Percentiles rank a stretch among this genome's conserved stretches.
These are phyloP conservation scores for Watsonalla cultraria DNA, from an alignment of 2,888 invertebrate genomes.

Conservation along the genomic window DNA sequence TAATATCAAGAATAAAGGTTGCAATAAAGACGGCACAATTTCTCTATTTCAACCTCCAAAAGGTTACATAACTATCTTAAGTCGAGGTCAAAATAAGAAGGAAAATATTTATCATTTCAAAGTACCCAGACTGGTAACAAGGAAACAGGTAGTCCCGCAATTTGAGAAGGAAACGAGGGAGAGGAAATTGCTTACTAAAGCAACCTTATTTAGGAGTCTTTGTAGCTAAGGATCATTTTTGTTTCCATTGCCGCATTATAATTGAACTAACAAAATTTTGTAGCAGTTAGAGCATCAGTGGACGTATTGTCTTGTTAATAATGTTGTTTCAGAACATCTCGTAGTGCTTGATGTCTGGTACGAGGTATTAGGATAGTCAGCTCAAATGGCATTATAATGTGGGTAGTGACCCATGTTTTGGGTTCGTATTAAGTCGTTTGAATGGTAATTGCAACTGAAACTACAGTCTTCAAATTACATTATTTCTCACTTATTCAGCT, in stretches of 20 bases:
- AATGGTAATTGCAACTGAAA: background rate
- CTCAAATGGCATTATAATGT: background rate
- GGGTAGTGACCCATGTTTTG: background rate
- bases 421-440: background rate
- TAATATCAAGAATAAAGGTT: no score
- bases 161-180: constrained; percentile 11
- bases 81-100: background rate
- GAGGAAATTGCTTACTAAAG: constrained; percentile 7
- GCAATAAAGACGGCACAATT: no score
- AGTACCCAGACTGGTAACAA: constrained; percentile 5
- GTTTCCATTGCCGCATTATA: background rate
- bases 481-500: no score
- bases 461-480: background rate
- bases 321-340: background rate
- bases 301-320: no score
- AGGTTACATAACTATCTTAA: background rate
- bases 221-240: background rate
- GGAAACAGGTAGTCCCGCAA: constrained; percentile 3
- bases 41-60: no score
- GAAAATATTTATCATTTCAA: background rate
- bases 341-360: background rate
- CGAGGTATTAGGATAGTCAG: background rate
- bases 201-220: constrained; percentile 3
- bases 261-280: background rate
- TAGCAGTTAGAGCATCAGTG: no score